Base-by-base conservation (phyloP, 1,140 invertebrate genomes). In the Luehdorfia chinensis region DNA sequence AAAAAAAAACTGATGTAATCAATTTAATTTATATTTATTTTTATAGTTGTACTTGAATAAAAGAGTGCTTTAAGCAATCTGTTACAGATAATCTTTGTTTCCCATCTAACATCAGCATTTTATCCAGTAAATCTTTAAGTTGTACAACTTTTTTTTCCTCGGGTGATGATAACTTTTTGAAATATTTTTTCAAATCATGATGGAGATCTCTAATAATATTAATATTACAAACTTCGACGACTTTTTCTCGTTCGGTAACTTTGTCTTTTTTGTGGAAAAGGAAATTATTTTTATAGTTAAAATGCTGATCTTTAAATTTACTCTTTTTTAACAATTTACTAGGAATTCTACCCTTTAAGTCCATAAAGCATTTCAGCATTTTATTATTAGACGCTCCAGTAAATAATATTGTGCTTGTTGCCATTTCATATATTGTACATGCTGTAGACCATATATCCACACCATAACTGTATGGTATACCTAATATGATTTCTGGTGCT, bases 331-430 rank as follows among this genome's bases (percentile, higher is more conserved):
- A 94, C 28, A 99, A 84, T 83, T 97, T 98, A 81, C 98, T 98
- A 2, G 98, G 96, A 88, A 99, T 95, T 66, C 65, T 84, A n/a
- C 98, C 98, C 77, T 98, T 99, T 13, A 99, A 87, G 71, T 99
- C 98, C 97, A 99, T 99, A 75, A 99, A 98, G 75, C 95, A 95
- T 87, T 99, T 99, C 14, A 99, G 88, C 98, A 99, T 99, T 89
- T 99, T 95, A 86, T 99, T 99, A 87, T 99, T 99, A 0, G 97
- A 97, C 81, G 96, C 97, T 12, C 98, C 98, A 48, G 96, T 94
- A 75, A 99, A 99, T 87, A 99, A 91, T 49, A 99, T 99, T 88
- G 96, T 96, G 16, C 98, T 98, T 12, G 98, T 99, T 70, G 98
- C 98, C 36, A 99, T 89, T 89, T 99, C 98, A 84, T 95, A 99